phyloP scores from a whole-genome alignment of 37 sponge, comb jelly and placozoan species.

The Spongia lamella region DNA sequence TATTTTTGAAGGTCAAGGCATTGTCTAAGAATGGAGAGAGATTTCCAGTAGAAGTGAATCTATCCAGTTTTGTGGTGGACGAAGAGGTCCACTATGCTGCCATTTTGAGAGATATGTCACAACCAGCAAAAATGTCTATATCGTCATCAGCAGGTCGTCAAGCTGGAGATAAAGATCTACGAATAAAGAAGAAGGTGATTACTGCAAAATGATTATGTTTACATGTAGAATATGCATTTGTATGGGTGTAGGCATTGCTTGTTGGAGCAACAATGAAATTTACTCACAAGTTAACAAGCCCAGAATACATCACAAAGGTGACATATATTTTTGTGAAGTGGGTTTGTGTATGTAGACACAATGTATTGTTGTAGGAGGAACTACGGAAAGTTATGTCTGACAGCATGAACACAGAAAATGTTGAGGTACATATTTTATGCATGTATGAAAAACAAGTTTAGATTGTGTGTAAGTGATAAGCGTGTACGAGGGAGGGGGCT shows the following conservation, averaged over 20 bases:
- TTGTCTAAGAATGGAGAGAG: conserved; percentile 48
- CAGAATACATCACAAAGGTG: conserved; percentile 49
- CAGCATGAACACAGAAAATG: conserved; percentile 18
- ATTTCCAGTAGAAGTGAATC: conserved; percentile 61
- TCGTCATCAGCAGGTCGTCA: conserved; percentile 2
- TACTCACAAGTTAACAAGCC: conserved; percentile 49
- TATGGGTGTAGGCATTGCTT: conserved; percentile 37
- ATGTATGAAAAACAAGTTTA: not conserved
- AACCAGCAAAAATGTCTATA: conserved; percentile 16
- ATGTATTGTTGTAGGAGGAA: conserved; percentile 8
- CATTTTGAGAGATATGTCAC: conserved; percentile 48
- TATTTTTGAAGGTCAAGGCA: conserved; percentile 37
- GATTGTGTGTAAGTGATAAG: too few relatives aligned
- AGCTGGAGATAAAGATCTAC: too few relatives aligned
- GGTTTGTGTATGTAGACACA: not conserved
- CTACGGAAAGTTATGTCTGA: conserved; percentile 34
- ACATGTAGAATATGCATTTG: not conserved
- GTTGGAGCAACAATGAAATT: conserved; percentile 72
- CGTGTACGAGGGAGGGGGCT: too few relatives aligned
- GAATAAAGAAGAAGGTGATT: not conserved
- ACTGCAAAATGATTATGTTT: not conserved
- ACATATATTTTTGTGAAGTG: not conserved
- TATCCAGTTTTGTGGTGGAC: conserved; percentile 66
- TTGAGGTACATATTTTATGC: conserved; percentile 24
- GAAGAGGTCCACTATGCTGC: conserved; percentile 67